Base-by-base conservation (phyloP, 2,113 vertebrate species). In the Chascanopsetta lugubris region DNA sequence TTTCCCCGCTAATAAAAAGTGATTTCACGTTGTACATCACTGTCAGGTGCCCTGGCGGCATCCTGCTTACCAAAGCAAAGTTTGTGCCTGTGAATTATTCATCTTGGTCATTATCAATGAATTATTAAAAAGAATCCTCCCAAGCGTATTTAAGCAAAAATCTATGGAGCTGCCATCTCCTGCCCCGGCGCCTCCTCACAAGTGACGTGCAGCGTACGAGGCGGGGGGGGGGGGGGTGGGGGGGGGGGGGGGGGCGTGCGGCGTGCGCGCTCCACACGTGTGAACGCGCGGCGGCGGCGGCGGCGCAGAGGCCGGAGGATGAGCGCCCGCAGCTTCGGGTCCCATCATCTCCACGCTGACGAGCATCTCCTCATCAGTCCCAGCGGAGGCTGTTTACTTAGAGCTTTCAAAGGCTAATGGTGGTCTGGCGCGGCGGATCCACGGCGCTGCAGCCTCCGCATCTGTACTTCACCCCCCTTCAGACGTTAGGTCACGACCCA, bases 51-150 rank as follows among this genome's bases (percentile, higher is more conserved):
- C 72, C 79, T 43, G 75, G 77, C 84, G 75, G 77, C 84, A 87
- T 90, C 88, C 83, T 90, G 90, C 91, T 92, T 92, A 91, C 86
- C 49, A 86, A 89, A 86, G 84, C 90, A 91, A 92, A 91, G 85
- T 91, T 90, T 89, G 85, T 80, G 71, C 75, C 60, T 73, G 71
- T 93, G 84, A 91, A 93, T 92, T 78, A 92, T 93, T 90, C 82
- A 93, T 90, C 79, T 72, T 85, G 87, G 87, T 92, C 91, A 92
- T 93, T 92, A 92, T 92, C 86, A 87, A 92, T 92, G 86, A 91
- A 93, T 92, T 92, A 93, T 93, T 93, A 90, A 93, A 90, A 93
- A 90, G 88, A 67, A 89, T 84, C 90, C 85, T 85, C 85, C 86
- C 86, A 85, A 90, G 89, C 86, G 85, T 89, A 89, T 91, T 90